phyloP scores from a whole-genome alignment of 2,888 invertebrate species.

The Panzeria rudis region DNA sequence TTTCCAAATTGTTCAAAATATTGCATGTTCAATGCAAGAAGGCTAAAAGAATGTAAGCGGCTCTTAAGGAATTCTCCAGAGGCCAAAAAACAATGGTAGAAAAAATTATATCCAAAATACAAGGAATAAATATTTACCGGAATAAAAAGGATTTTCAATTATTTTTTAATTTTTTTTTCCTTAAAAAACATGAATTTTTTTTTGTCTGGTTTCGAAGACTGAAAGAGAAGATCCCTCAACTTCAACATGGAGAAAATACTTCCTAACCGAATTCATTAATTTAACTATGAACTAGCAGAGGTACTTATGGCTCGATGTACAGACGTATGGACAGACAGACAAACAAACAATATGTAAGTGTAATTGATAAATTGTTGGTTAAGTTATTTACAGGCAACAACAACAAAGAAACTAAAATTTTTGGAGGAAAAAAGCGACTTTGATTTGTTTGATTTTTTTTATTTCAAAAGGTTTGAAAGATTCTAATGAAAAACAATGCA shows the following conservation, averaged over 20 bases:
- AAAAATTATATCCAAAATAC: constrained; percentile 15
- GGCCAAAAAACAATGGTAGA: constrained; percentile 48
- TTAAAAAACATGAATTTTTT: background rate
- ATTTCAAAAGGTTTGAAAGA: constrained; percentile 10
- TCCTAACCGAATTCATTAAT: constrained; percentile 55
- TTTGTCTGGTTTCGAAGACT: background rate
- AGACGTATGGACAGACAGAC: constrained; percentile 1
- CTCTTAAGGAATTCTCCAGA: constrained; percentile 43
- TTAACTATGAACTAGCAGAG: constrained; percentile 13
- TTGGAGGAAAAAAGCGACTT: constrained; percentile 6
- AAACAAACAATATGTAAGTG: constrained; percentile 35
- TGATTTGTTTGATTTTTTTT: constrained; percentile 41
- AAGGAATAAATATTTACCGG: constrained; percentile 15
- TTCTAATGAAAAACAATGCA: background rate
- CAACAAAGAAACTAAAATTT: constrained; percentile 13
- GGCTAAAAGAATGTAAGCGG: background rate
- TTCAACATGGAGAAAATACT: background rate
- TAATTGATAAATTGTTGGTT: constrained; percentile 68
- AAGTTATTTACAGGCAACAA: constrained; percentile 25
- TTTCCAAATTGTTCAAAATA: constrained; percentile 35
- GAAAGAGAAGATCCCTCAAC: constrained; percentile 7
- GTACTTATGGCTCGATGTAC: background rate
- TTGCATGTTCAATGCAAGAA: constrained; percentile 19
- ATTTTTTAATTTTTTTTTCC: background rate
- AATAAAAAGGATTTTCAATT: constrained; percentile 33